phyloP scores from a whole-genome alignment of 2,797 vertebrate genomes.

The Sebastes wilsoni region DNA sequence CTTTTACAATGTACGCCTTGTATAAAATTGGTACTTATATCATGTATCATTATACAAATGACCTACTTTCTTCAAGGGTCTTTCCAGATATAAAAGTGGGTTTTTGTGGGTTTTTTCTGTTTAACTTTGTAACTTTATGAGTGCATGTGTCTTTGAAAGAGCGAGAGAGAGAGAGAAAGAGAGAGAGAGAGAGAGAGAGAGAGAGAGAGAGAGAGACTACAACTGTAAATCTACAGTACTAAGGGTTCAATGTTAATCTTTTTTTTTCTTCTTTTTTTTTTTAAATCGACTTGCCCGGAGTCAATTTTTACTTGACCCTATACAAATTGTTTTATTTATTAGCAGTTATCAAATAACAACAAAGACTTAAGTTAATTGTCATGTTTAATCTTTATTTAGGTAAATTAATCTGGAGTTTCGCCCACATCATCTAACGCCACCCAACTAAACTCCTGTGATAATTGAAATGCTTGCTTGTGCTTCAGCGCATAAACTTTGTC shows the following conservation, averaged over 20 bases:
- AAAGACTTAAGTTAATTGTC: not conserved
- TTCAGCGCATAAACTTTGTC: no score
- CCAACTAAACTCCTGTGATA: no score
- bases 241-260: not conserved
- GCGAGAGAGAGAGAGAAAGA: not conserved
- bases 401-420: not conserved
- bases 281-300: no score
- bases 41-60: constrained; percentile 20
- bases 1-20: constrained; percentile 14
- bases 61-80: not conserved
- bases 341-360: no score
- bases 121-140: not conserved
- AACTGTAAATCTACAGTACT: not conserved
- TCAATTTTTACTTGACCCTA: no score
- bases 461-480: no score
- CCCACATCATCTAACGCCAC: not conserved
- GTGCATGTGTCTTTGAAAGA: not conserved
- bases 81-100: not conserved
- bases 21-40: constrained; percentile 31
- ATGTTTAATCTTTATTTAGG: not conserved
- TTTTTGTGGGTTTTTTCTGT: not conserved
- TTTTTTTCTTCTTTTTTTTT: no score
- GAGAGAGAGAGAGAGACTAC: not conserved
- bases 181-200: not conserved
- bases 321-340: not conserved